Conservation (phyloP, 2,888 invertebrate species). For the Bimastos eiseni region DNA sequence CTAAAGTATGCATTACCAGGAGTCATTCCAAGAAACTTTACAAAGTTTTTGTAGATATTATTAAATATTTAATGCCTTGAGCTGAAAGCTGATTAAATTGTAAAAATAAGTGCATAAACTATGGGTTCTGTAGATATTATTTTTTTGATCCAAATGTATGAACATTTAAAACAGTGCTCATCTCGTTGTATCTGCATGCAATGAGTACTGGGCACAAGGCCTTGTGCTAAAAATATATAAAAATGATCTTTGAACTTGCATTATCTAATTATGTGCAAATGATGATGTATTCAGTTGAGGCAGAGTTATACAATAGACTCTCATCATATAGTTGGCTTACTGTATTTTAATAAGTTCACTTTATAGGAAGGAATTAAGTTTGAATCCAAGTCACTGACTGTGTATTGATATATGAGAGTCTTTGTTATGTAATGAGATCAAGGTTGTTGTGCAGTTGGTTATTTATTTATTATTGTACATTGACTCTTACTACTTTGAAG, state of each 20-base stretch:
- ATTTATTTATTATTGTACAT: neutral
- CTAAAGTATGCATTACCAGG: conserved; percentile 67
- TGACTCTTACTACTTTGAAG: neutral
- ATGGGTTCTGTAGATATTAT: neutral
- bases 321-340: neutral
- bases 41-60: neutral
- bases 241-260: neutral
- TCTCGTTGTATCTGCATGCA: neutral
- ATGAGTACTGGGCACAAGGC: neutral
- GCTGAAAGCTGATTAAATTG: neutral
- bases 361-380: neutral
- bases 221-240: no score
- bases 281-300: neutral
- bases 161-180: neutral
- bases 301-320: neutral
- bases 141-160: neutral
- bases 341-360: neutral
- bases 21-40: neutral
- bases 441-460: neutral
- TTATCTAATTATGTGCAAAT: neutral
- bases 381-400: neutral
- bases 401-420: neutral
- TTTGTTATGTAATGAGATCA: neutral
- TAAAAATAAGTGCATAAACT: neutral
- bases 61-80: neutral